These are phyloP conservation scores for Samia ricini DNA, from an alignment of 1,140 invertebrate genomes.

Conservation along the genomic window DNA sequence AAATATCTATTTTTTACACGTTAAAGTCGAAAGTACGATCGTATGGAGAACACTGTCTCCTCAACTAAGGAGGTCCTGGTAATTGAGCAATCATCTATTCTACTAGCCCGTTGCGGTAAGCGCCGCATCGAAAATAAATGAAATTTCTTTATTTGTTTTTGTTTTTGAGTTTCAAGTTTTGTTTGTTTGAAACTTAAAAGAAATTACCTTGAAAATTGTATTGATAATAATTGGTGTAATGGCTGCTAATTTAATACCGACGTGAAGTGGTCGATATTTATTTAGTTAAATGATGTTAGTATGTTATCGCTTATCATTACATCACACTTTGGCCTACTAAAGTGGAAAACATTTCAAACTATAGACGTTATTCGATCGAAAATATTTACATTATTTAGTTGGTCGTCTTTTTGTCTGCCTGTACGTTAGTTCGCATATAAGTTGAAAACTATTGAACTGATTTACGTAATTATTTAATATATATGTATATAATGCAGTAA, in stretches of 20 bases:
- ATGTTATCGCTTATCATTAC: background rate
- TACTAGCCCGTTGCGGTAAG: slow-evolving; percentile 71
- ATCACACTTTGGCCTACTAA: background rate
- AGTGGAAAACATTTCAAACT: background rate
- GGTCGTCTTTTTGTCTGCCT: too few species aligned
- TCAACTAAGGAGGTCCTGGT: slow-evolving; percentile 75
- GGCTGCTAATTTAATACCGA: background rate
- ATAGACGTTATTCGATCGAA: too few species aligned
- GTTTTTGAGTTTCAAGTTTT: slow-evolving; percentile 39
- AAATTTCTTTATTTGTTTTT: slow-evolving; percentile 71
- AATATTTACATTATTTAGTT: too few species aligned
- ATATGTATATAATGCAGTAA: too few species aligned
- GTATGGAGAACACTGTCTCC: slow-evolving; percentile 30
- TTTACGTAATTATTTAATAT: too few species aligned
- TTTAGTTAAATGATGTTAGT: background rate
- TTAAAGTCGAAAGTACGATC: slow-evolving; percentile 37
- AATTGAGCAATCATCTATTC: slow-evolving; percentile 76
- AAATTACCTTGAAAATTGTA: slow-evolving; percentile 22
- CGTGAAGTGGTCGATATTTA: background rate
- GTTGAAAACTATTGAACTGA: too few species aligned
- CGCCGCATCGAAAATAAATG: slow-evolving; percentile 68
- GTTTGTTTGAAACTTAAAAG: slow-evolving; percentile 17
- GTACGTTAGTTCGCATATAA: too few species aligned
- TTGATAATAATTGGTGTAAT: background rate
- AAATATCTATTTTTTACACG: slow-evolving; percentile 28